Conservation (phyloP, 1,140 invertebrate genomes). For the Philotrypesis tridentata region DNA sequence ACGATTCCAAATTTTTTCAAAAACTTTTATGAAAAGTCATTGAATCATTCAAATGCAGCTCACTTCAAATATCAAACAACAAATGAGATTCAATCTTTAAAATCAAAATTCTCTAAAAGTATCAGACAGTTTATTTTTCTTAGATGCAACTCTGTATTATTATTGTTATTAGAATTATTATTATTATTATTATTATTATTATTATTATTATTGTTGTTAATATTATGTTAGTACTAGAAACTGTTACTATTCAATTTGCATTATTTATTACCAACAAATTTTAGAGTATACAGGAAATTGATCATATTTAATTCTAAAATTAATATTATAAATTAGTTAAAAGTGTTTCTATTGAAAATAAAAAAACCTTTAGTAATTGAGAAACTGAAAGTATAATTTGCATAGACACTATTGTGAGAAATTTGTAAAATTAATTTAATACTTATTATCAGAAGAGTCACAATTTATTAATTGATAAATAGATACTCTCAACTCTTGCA, state of each 20-base stretch:
- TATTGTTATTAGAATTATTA: not conserved
- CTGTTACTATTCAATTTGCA: too few relatives aligned
- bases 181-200: too few relatives aligned
- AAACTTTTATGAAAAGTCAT: not conserved
- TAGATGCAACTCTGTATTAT: not conserved
- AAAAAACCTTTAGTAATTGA: too few relatives aligned
- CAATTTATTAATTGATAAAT: not conserved
- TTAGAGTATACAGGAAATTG: too few relatives aligned
- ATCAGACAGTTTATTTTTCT: conserved; percentile 4
- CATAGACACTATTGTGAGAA: not conserved
- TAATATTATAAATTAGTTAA: too few relatives aligned
- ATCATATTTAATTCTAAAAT: too few relatives aligned
- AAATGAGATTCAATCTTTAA: not conserved
- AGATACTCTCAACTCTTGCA: not conserved
- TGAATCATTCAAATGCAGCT: not conserved
- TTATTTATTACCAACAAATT: too few relatives aligned
- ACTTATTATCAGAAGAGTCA: not conserved
- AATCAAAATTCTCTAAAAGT: not conserved
- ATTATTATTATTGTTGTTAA: too few relatives aligned
- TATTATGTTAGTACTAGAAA: too few relatives aligned
- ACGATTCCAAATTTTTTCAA: not conserved
- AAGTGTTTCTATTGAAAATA: too few relatives aligned
- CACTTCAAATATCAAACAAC: not conserved
- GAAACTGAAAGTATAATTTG: too few relatives aligned
- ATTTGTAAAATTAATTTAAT: not conserved